Evolutionary conservation across 2,797 vertebrate genomes (phyloP).

Genomic region (Melopsittacus undulatus): DNA sequence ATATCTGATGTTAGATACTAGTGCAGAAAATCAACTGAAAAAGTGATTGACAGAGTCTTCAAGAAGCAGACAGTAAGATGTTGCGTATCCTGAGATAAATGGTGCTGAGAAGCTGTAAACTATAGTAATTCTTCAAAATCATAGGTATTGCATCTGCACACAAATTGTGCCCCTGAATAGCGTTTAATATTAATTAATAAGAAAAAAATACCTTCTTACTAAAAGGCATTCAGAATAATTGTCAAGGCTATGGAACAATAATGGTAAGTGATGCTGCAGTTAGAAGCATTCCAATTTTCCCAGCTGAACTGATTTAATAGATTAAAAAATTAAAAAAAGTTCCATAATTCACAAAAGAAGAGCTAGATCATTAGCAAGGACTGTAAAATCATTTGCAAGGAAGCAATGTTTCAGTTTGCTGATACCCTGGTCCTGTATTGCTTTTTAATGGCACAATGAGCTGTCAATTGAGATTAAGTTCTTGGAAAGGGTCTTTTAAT

Average conservation of each 20-base stretch:
- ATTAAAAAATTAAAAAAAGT: background rate
- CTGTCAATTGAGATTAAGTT: constrained; percentile 30
- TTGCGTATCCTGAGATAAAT: background rate
- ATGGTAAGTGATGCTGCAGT: background rate
- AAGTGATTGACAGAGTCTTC: background rate
- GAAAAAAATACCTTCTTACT: background rate
- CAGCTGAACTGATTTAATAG: background rate
- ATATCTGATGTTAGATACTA: background rate
- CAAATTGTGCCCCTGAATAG: background rate
- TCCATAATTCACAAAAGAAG: background rate
- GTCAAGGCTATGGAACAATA: background rate
- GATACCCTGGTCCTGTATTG: background rate
- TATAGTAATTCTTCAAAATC: background rate
- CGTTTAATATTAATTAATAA: background rate
- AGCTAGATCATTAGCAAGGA: background rate
- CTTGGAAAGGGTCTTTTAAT: constrained; percentile 15
- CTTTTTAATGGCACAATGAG: background rate
- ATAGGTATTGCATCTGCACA: background rate
- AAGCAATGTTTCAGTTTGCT: background rate
- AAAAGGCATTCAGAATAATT: background rate
- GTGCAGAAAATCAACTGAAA: background rate
- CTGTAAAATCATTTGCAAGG: background rate
- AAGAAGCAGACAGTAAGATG: background rate
- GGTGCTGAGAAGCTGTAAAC: background rate
- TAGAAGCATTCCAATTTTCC: background rate